Evolutionary conservation across 1,140 invertebrate species (phyloP), one percentile per base, ranked within the genome.

Genomic region (Drosophila elegans): DNA sequence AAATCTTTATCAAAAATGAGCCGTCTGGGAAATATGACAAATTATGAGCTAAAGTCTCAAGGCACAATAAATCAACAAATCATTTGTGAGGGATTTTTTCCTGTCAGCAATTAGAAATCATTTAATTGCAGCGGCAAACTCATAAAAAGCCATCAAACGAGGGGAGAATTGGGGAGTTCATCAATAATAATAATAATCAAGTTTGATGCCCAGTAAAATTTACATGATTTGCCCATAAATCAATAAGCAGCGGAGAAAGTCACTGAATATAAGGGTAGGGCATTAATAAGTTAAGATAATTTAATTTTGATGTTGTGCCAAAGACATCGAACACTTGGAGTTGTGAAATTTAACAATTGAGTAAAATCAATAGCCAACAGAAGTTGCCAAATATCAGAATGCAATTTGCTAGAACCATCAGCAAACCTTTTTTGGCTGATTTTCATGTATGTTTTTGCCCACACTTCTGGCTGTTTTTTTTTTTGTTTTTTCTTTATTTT

Each of bases 61-160:
- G 74, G 39, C 55, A 64, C 80, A 88, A 88, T 88, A 88, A 88
- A 88, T 88, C 83, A 83, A 68, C 67, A 80, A 88, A 88, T 89
- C 80, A 89, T 79, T 83, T 75, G 64, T 55, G 55, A 60, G 66
- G 57, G 61, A 75, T 52, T 64, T 16, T 34, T 41, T 72, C 48
- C 49, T 71, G 78, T 74, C 63, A 42, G 79, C 83, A 86, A 86
- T 88, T 86, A 86, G 83, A 86, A 86, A 89, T 83, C 80, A 88
- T 88, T 88, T 89, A 88, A 89, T 88, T 88, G 84, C 77, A 86
- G 64, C 64, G 86, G 78, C 78, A 86, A 88, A 83, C 56, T 80
- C 83, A 88, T 89, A 89, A 88, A 89, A 86, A 73, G 42, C 62
- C 57, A 76, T 79, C 54, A 71, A 82, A 73, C 56, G 21, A 59